Conservation (phyloP, 2,113 vertebrate genomes). For the Tauraco erythrolophus region DNA sequence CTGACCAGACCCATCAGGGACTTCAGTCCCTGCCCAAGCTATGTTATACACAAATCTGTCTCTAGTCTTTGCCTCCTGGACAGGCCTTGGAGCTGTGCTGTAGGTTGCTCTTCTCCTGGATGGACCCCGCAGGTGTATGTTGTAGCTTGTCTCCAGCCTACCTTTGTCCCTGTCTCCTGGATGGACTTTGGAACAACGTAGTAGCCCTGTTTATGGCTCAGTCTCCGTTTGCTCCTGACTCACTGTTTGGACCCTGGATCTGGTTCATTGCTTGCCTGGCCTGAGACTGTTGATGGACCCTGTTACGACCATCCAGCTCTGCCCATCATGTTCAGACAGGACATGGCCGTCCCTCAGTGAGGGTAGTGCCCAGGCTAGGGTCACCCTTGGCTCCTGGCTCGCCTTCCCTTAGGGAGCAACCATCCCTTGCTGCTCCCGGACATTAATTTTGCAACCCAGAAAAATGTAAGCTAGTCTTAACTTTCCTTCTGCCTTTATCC, state of each 20-base stretch:
- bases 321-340: not conserved
- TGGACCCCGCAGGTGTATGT: rapidly evolving
- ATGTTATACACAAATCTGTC: not conserved
- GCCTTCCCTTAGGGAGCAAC: not conserved
- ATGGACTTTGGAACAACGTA: not conserved
- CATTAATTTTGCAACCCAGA: not conserved
- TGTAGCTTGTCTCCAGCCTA: not conserved
- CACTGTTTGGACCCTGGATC: not conserved
- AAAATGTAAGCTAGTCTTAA: not conserved
- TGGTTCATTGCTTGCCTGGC: not conserved
- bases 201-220: not conserved
- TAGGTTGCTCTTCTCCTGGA: not conserved
- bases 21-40: not conserved
- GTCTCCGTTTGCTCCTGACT: not conserved
- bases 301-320: not conserved
- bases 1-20: not conserved
- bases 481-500: not conserved
- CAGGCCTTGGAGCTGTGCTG: rapidly evolving
- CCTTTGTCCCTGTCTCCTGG: not conserved
- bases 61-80: not conserved
- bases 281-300: not conserved
- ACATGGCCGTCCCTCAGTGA: not conserved
- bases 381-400: not conserved
- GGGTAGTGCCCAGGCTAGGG: not conserved
- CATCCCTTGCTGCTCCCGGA: not conserved